phyloP scores from a whole-genome alignment of 2,888 invertebrate species.

The Neoitamus cyanurus region DNA sequence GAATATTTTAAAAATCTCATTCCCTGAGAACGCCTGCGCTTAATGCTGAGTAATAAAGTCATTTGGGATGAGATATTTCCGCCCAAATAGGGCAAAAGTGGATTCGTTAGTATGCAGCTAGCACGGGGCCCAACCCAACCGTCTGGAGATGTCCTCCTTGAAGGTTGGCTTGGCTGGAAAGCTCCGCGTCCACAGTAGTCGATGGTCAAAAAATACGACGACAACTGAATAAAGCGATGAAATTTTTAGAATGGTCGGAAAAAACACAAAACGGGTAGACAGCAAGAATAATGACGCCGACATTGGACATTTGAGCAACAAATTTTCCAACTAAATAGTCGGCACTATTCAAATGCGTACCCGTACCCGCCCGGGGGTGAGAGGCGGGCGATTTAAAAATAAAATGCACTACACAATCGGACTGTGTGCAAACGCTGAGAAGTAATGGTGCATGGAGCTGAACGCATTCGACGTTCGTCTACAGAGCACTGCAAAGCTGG shows the following conservation, averaged over 20 bases:
- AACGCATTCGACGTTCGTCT: conserved; percentile 25
- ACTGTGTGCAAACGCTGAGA: neutral
- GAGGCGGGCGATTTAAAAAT: neutral
- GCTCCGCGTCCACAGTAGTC: conserved; percentile 10
- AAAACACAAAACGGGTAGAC: conserved; percentile 9
- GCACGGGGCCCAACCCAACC: neutral
- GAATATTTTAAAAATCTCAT: neutral
- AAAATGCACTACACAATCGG: neutral
- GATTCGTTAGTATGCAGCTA: neutral
- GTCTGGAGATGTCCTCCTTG: neutral
- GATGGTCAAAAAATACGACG: conserved; percentile 6
- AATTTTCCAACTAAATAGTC: conserved; percentile 46
- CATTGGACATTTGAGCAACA: conserved; percentile 39
- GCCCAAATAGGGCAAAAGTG: neutral
- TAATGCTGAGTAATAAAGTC: neutral
- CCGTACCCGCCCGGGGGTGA: neutral
- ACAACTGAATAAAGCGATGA: conserved; percentile 45
- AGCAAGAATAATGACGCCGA: conserved; percentile 42
- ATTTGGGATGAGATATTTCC: neutral
- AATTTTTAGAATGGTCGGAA: conserved; percentile 35
- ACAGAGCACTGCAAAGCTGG: neutral
- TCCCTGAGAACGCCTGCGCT: neutral
- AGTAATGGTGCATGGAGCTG: conserved; percentile 11
- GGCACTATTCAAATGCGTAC: conserved; percentile 44
- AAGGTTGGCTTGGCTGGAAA: neutral